These are phyloP conservation scores for Limnephilus rhombicus DNA, from an alignment of 2,888 invertebrate species.

Conservation along the genomic window DNA sequence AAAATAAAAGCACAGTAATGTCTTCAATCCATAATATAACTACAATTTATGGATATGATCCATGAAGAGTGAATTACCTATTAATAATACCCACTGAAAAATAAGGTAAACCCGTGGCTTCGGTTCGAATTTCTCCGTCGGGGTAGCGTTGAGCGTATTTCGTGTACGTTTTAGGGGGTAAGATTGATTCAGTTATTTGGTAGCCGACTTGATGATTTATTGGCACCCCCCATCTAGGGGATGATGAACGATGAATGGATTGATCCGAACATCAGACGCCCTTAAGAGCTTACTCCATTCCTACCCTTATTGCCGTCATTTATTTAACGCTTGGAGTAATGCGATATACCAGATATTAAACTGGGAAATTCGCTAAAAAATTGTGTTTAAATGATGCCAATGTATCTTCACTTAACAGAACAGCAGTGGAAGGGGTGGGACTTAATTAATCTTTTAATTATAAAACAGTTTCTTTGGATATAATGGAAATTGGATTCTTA, in stretches of 20 bases:
- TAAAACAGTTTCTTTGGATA: neutral
- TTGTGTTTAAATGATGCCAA: neutral
- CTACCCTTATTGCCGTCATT: constrained; percentile 33
- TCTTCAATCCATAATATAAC: neutral
- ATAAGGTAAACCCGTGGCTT: constrained; percentile 4
- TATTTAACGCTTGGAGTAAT: neutral
- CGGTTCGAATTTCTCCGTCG: constrained; percentile 22
- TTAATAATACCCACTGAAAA: constrained; percentile 9
- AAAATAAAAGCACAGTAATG: neutral
- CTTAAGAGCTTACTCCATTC: constrained; percentile 12
- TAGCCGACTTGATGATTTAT: constrained; percentile 37
- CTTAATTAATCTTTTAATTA: neutral
- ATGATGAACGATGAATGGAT: constrained; percentile 31
- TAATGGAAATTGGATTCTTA: neutral
- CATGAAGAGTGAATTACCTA: neutral
- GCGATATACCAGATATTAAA: constrained; percentile 29
- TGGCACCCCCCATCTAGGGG: constrained; percentile 4
- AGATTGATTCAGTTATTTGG: constrained; percentile 50
- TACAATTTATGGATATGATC: neutral
- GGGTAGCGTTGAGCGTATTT: neutral
- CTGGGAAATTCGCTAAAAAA: neutral
- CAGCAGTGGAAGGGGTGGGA: neutral
- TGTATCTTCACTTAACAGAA: neutral
- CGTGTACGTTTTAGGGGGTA: neutral
- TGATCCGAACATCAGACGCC: constrained; percentile 32